These are phyloP conservation scores for Fulica atra DNA, from an alignment of 2,113 vertebrate genomes.

Conservation along the genomic window DNA sequence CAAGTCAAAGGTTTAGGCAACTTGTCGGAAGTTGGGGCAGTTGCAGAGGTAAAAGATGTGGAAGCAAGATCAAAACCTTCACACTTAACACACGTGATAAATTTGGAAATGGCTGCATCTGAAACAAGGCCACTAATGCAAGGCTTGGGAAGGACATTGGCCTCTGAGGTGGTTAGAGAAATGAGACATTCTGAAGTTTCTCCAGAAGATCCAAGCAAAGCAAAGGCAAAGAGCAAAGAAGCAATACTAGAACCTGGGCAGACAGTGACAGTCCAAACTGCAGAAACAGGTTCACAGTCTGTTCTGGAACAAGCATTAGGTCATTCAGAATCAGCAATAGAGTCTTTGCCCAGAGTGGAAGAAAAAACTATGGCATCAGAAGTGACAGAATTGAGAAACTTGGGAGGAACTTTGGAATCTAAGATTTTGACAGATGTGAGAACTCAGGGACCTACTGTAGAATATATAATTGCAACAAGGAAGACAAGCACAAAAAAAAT, in stretches of 20 bases:
- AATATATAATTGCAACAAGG: neutral
- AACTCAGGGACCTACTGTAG: slow-evolving; percentile 33
- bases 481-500: neutral
- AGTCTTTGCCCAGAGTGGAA: neutral
- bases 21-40: neutral
- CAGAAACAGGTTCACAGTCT: neutral
- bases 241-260: neutral
- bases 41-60: neutral
- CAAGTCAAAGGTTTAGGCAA: neutral
- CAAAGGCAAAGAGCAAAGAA: neutral
- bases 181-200: neutral
- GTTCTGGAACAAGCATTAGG: neutral
- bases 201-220: neutral
- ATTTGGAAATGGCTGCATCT: neutral
- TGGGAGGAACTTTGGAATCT: neutral
- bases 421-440: neutral
- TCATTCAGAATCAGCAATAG: neutral
- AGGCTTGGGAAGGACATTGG: neutral
- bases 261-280: neutral
- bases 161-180: neutral
- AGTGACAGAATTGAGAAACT: neutral
- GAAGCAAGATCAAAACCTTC: neutral
- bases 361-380: neutral
- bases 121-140: neutral
- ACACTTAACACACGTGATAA: neutral